Evolutionary conservation across 2,888 invertebrate species (phyloP), one percentile per base, ranked within the genome.

Genomic region (Eudasyphora cyanicolor): DNA sequence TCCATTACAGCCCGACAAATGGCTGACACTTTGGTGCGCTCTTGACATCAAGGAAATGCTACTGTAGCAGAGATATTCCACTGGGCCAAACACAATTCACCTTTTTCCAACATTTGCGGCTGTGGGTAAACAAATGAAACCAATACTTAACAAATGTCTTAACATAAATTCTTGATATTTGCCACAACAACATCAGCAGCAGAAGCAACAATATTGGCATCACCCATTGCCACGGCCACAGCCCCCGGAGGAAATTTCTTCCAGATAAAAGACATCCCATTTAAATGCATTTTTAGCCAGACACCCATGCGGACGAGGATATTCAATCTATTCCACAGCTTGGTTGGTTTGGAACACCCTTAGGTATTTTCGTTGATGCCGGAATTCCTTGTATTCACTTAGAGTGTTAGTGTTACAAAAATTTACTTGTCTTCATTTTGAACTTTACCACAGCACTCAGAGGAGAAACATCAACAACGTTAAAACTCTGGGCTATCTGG

Each of bases 91-190:
- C n/a, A 27, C 70, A 60, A 42, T 70, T 71, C 75, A 45, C 71
- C 67, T 75, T 78, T 84, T n/a, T n/a, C n/a, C n/a, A n/a, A n/a
- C 75, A 78, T 81, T 62, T 29, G 8, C 17, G 69, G 77, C 78
- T 71, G 62, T 76, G 81, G 75, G 75, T 84, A 80, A 81, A 81
- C 76, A 84, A 84, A 84, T 84, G 84, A 81, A 84, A 84, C 84
- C 81, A 84, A 84, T 84, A 84, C 84, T 81, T 81, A 84, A 84
- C 78, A 84, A 84, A 84, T 84, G 78, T 84, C 78, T 78, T 6
- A 81, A 79, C 81, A 84, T 84, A 81, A 84, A 81, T 81, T 81
- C 78, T 73, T 76, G 35, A 29, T 35, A 71, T 57, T n/a, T 12
- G 24, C 42, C n/a, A 42, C 64, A 14, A 42, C 64, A 64, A 35